Conservation (phyloP, 2,888 invertebrate species). For the Leptothorax acervorum region DNA sequence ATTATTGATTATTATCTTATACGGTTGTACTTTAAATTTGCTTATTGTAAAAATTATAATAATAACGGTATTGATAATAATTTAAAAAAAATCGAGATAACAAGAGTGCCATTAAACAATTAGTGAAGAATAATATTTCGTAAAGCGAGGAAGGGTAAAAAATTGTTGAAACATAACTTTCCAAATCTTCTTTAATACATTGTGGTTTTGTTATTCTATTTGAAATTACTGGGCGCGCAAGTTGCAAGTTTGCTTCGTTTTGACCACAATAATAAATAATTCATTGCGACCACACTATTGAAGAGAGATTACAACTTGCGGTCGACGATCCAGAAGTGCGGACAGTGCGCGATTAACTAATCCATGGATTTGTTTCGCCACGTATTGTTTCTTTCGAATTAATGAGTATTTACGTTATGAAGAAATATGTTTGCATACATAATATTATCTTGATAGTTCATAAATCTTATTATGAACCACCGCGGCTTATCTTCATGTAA, state of each 20-base stretch:
- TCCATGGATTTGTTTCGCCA: not conserved
- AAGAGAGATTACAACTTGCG: not conserved
- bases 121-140: not conserved
- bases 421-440: not conserved
- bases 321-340: constrained; percentile 8
- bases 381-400: not conserved
- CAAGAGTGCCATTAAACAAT: not conserved
- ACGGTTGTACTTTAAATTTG: too few relatives aligned
- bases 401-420: not conserved
- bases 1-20: too few relatives aligned
- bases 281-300: not conserved
- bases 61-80: not conserved
- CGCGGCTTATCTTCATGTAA: not conserved
- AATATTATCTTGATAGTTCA: not conserved
- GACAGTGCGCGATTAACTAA: not conserved
- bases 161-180: too few relatives aligned
- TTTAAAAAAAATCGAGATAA: not conserved
- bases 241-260: constrained; percentile 13
- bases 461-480: not conserved
- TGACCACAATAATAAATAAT: not conserved
- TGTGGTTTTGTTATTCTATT: constrained; percentile 4
- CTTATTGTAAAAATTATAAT: not conserved
- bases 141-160: not conserved
- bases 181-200: too few relatives aligned
- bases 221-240: not conserved